phyloP scores from a whole-genome alignment of 2,113 vertebrate genomes.

The Galemys pyrenaicus region DNA sequence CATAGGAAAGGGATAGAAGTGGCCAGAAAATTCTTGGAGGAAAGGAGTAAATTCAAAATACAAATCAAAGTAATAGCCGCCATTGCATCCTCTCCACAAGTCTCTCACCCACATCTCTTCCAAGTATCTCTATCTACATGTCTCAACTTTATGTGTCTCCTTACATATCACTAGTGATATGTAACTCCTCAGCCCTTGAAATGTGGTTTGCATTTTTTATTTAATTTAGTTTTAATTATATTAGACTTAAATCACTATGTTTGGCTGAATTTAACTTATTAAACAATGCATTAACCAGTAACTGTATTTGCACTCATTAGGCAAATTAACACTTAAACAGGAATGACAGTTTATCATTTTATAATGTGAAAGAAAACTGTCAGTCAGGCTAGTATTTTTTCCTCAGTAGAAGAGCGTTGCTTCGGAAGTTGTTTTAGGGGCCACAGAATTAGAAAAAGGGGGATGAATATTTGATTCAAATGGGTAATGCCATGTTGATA shows the following conservation, averaged over 20 bases:
- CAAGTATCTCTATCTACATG: too few species aligned
- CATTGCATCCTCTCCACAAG: too few species aligned
- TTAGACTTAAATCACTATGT: constrained; percentile 34
- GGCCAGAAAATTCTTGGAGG: too few species aligned
- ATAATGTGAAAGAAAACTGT: background rate
- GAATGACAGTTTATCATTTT: background rate
- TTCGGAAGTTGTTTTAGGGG: background rate
- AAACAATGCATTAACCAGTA: background rate
- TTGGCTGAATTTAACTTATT: background rate
- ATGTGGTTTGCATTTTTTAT: background rate
- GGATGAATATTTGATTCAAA: background rate
- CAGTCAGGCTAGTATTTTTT: background rate
- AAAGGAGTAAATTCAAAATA: too few species aligned
- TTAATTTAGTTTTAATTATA: constrained; percentile 27
- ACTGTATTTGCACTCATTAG: constrained; percentile 17
- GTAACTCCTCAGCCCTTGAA: background rate
- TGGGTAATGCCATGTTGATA: background rate
- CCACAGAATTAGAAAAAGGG: background rate
- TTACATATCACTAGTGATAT: background rate
- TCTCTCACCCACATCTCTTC: too few species aligned
- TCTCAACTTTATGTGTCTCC: too few species aligned
- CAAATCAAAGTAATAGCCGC: too few species aligned
- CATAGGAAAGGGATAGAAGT: too few species aligned
- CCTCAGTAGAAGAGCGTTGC: background rate
- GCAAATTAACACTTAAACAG: constrained; percentile 36